These are phyloP conservation scores for Xenus cinereus DNA, from an alignment of 2,113 vertebrate genomes.

Conservation along the genomic window DNA sequence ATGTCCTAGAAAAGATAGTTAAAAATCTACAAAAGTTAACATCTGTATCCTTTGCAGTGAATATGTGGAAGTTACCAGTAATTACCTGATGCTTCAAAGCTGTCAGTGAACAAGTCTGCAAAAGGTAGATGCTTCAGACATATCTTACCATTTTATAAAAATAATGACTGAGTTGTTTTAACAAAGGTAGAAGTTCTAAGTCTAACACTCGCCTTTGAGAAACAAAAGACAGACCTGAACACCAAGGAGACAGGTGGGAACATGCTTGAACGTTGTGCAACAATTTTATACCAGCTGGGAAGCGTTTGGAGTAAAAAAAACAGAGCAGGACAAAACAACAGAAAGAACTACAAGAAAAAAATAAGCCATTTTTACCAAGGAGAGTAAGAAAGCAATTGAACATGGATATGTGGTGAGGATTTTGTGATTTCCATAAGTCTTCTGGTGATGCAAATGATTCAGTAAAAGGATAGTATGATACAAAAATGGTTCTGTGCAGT, in stretches of 20 bases:
- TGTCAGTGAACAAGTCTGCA: not conserved
- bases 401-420: not conserved
- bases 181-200: not conserved
- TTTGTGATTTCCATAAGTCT: not conserved
- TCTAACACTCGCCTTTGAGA: not conserved
- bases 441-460: not conserved
- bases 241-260: not conserved
- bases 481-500: not conserved
- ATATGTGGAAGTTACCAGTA: not conserved
- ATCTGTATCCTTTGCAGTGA: not conserved
- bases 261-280: rapidly evolving
- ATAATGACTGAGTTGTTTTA: not conserved
- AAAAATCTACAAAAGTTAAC: not conserved
- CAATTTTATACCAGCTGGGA: not conserved
- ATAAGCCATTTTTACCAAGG: not conserved
- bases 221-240: not conserved
- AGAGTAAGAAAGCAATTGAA: not conserved
- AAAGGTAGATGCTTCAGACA: not conserved
- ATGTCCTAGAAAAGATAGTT: not conserved
- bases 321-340: not conserved
- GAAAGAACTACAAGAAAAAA: not conserved
- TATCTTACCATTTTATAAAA: not conserved
- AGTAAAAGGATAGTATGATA: not conserved
- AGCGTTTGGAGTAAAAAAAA: not conserved
- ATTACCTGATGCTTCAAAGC: not conserved